Evolutionary conservation across 2,113 vertebrate species (phyloP), one percentile per base, ranked within the genome.

Genomic region (Scortum barcoo): DNA sequence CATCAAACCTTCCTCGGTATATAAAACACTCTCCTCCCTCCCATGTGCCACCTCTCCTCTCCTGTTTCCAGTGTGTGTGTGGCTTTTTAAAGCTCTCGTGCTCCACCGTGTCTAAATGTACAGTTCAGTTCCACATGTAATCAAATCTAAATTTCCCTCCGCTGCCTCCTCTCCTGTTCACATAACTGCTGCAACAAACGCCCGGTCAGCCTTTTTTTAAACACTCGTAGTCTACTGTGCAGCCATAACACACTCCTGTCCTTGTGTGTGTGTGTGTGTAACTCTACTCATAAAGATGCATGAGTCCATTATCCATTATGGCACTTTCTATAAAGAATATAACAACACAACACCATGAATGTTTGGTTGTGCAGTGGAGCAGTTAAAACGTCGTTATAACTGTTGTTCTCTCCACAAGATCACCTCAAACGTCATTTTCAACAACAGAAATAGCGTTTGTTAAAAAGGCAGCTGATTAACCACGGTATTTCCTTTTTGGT

Each of bases 1-100:
- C 86, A 89, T 86, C 83, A 85, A 83, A 81, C 76, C 71, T 81
- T 78, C 56, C 33, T 84, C 61, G 0, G 42, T 48, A 12, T 48
- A 12, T 44, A 28, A 62, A 73, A 62, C 19, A 33, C 17, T 1
- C 22, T 7, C 12, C 53, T 6, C 42, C 30, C 20, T 22, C 72
- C 36, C 14, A 46, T 4, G 30, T 5, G 3, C 12, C n/a, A 3
- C 5, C 20, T 44, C 33, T 0, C 57, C 36, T 5, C n/a, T 22
- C 17, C 8, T n/a, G 1, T 70, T 42, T 33, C 30, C 76, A 79
- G 26, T 13, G 40, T 68, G 67, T 70, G 67, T 53, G 66, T 53
- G 60, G 38, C 65, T 83, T 75, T 71, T 77, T 77, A 80, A 61
- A 53, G 66, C 68, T 73, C n/a, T 10, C 24, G 11, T 40, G 80